Evolutionary conservation across 2,888 invertebrate species (phyloP).

Genomic region (Heliconius sara): DNA sequence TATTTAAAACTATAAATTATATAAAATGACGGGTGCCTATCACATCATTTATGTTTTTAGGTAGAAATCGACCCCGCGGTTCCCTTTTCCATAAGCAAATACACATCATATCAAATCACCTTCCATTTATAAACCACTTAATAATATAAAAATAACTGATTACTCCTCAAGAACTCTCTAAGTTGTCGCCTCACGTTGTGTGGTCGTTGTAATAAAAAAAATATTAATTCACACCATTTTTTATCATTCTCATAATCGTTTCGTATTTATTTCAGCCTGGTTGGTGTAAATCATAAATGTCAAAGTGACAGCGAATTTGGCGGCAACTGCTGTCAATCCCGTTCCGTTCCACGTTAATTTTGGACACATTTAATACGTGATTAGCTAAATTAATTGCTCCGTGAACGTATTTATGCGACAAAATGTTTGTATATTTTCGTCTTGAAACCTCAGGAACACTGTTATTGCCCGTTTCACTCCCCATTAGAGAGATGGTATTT

Average conservation of each 20-base stretch:
- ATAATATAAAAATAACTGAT: slow-evolving; percentile 17
- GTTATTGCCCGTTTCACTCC: slow-evolving; percentile 46
- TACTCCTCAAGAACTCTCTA: not conserved
- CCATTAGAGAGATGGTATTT: slow-evolving; percentile 54
- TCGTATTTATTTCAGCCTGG: slow-evolving; percentile 65
- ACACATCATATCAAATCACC: not conserved
- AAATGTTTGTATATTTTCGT: slow-evolving; percentile 52
- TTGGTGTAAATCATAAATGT: slow-evolving; percentile 72
- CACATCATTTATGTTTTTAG: not conserved
- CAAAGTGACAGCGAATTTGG: slow-evolving; percentile 72
- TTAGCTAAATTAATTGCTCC: slow-evolving; percentile 61
- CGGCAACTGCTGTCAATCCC: slow-evolving; percentile 63
- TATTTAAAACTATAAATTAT: no score
- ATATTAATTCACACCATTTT: slow-evolving; percentile 49
- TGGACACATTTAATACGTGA: slow-evolving; percentile 63
- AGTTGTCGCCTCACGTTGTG: slow-evolving; percentile 58
- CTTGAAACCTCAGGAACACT: slow-evolving; percentile 33
- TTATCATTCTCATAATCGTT: slow-evolving; percentile 56
- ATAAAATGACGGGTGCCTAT: not conserved
- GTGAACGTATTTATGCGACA: slow-evolving; percentile 64
- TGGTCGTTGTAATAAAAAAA: slow-evolving; percentile 58
- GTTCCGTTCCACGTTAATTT: slow-evolving; percentile 62
- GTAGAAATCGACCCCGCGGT: not conserved
- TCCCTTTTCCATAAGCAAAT: not conserved
- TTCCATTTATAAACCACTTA: slow-evolving; percentile 22